Conservation (phyloP, 1,140 invertebrate species). For the Drosophila pandora region DNA sequence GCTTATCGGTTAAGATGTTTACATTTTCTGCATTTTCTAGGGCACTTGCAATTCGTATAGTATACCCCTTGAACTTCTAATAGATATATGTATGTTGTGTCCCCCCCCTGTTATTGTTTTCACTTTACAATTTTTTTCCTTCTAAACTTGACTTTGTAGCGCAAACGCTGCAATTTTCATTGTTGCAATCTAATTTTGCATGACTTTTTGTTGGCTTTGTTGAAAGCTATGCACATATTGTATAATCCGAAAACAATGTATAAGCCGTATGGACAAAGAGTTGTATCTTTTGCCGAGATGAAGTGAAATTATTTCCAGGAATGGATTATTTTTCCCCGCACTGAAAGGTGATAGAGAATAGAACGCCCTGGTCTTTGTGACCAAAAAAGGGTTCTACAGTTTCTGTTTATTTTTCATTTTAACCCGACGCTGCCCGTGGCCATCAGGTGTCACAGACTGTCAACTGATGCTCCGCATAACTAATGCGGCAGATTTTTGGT, state of each 20-base stretch:
- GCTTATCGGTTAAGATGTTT: too few relatives aligned
- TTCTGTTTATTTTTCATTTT: conserved; percentile 34
- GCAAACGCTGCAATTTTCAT: conserved; percentile 28
- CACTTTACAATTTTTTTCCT: conserved; percentile 3
- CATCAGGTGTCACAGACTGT: conserved; percentile 21
- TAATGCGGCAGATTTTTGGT: conserved; percentile 35
- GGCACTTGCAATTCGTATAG: not conserved
- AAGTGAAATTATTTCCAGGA: conserved; percentile 2
- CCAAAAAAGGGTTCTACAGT: not conserved
- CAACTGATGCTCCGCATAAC: conserved; percentile 46
- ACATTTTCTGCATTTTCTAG: too few relatives aligned
- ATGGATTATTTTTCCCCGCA: conserved; percentile 11
- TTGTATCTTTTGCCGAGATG: conserved; percentile 2
- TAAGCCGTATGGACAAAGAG: conserved; percentile 3
- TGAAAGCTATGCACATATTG: conserved; percentile 6
- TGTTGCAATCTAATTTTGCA: conserved; percentile 58
- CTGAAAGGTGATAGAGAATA: conserved; percentile 13
- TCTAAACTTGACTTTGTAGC: conserved; percentile 16
- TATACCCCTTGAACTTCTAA: not conserved
- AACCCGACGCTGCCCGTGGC: conserved; percentile 4
- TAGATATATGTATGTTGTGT: not conserved
- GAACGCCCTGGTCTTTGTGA: not conserved
- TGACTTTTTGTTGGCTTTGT: conserved; percentile 29
- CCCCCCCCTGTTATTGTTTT: not conserved
- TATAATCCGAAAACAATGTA: conserved; percentile 16